These are phyloP conservation scores for Nannoperca obscura DNA, from an alignment of 2,797 vertebrate species.

Conservation along the genomic window DNA sequence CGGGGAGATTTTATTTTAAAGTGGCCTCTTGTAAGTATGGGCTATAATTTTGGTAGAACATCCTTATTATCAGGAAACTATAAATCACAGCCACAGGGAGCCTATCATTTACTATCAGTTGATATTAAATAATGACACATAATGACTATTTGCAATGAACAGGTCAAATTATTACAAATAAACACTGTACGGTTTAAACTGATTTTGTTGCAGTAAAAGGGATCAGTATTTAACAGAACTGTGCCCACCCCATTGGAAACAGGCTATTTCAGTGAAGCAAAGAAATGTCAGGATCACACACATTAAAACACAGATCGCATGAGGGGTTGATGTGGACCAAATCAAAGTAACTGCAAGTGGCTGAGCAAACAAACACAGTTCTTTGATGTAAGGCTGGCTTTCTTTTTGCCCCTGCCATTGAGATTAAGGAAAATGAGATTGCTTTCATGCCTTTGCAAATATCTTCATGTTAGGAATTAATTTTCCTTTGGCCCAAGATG, in stretches of 20 bases:
- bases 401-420: constrained; percentile 64
- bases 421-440: constrained; percentile 75
- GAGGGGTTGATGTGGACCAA: constrained; percentile 64
- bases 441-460: constrained; percentile 80
- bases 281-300: constrained; percentile 67
- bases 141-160: background rate
- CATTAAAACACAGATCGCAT: constrained; percentile 50
- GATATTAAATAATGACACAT: background rate
- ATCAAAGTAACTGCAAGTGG: constrained; percentile 73
- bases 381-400: constrained; percentile 75
- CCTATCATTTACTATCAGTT: background rate
- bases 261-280: constrained; percentile 34
- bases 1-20: constrained; percentile 24
- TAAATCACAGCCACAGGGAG: background rate
- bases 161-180: background rate
- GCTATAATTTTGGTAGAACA: background rate
- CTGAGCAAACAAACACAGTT: constrained; percentile 68
- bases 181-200: background rate
- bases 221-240: constrained; percentile 3
- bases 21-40: constrained; percentile 14
- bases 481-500: constrained; percentile 76
- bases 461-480: constrained; percentile 78
- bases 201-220: background rate
- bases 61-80: background rate
- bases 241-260: background rate